Base-by-base conservation (phyloP, 2,888 invertebrate genomes). In the Acrobasis suavella region DNA sequence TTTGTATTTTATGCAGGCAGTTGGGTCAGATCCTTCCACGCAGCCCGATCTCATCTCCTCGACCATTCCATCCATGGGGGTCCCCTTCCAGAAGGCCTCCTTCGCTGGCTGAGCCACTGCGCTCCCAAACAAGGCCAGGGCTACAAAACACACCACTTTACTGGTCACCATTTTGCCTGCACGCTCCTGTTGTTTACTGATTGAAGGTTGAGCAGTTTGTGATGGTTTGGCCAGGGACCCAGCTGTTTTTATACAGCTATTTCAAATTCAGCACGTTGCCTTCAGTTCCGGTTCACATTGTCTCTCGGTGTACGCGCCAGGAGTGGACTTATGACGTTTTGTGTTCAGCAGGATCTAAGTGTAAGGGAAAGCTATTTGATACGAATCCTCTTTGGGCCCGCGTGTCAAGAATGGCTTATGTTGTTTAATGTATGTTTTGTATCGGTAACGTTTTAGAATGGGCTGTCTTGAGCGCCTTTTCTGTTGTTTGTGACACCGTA, bases 1-100 rank as follows among this genome's bases (percentile, higher is more conserved):
- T 83, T 96, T 96, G 92, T 95, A 96, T 86, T 97, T 96, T 87
- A 97, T 95, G 89, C 97, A 97, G 69, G 96, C 95, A 64, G 96
- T 93, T 17, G 96, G 95, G 82, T 96, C 96, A 72, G 95, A 95
- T 72, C 95, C 95, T 74, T 95, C 95, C 50, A 94, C 93, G 84
- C 97, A 97, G 78, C 95, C 95, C 63, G 93, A 93, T 78, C 95
- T 94, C 93, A 96, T 96, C 86, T 96, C 96, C 77, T 96, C 96
- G 58, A 96, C 95, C 89, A 95, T 93, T 62, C 94, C 91, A 76
- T 96, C 95, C 93, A 96, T 94, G 72, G 95, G 93, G 15, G 95
- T 95, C 67, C 94, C 94, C 75, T 95, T 95, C 95, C 95, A 96
- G 85, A 95, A 94, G 59, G 93, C 94, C 67, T 94, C 91, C 77